Conservation (phyloP, 1,140 invertebrate genomes). For the Pseudomyrmex flavicornis region DNA sequence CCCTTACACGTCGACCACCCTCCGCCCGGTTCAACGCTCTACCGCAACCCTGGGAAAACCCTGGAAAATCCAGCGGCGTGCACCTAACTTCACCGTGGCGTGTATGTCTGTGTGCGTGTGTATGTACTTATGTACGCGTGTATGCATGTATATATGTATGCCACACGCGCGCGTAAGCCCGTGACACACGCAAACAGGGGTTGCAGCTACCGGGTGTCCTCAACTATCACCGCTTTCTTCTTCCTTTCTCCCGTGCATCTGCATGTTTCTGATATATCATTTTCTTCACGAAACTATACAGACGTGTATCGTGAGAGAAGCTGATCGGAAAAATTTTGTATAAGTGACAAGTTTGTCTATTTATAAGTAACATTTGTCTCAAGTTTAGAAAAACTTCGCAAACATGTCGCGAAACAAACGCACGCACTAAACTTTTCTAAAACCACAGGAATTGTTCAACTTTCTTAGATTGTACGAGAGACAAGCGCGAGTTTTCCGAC, state of each 20-base stretch:
- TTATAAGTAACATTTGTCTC: background rate
- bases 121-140: background rate
- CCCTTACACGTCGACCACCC: constrained; percentile 73
- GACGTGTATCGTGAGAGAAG: background rate
- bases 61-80: constrained; percentile 84
- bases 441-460: too few relatives aligned
- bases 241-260: background rate
- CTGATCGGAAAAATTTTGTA: background rate
- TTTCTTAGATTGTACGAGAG: background rate
- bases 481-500: background rate
- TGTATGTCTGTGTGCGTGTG: constrained; percentile 23
- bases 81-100: constrained; percentile 75
- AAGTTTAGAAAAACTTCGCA: too few relatives aligned
- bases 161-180: background rate
- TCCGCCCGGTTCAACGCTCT: constrained; percentile 74
- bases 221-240: constrained; percentile 7
- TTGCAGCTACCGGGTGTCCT: constrained; percentile 52
- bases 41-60: constrained; percentile 84
- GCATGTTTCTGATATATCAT: background rate
- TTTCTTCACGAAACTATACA: background rate
- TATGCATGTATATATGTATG: background rate
- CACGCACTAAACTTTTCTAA: too few relatives aligned
- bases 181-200: constrained; percentile 57
- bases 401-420: too few relatives aligned
- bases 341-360: background rate